Conservation (phyloP, 2,113 vertebrate species). For the Grallaria varia region DNA sequence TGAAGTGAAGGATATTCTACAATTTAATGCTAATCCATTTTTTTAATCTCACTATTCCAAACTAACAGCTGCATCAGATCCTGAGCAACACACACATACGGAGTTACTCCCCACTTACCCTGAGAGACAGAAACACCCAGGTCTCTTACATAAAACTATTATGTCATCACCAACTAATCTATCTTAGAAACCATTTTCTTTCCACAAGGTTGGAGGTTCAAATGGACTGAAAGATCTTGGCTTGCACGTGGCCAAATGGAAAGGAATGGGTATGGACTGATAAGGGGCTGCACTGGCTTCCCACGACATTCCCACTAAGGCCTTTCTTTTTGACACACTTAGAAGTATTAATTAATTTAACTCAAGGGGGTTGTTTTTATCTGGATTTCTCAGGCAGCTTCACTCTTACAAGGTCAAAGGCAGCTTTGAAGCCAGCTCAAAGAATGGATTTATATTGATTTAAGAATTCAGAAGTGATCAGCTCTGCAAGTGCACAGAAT, state of each 20-base stretch:
- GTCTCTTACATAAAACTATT: not conserved
- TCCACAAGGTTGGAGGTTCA: not conserved
- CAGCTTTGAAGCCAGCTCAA: constrained; percentile 49
- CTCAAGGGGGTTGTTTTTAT: constrained; percentile 36
- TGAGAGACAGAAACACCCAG: not conserved
- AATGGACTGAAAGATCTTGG: not conserved
- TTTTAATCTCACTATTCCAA: not conserved
- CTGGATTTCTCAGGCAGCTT: constrained; percentile 33
- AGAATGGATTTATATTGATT: constrained; percentile 45
- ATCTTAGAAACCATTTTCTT: not conserved
- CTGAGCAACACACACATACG: not conserved
- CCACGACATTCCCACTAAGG: not conserved
- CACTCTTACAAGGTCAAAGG: constrained; percentile 44
- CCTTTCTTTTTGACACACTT: not conserved
- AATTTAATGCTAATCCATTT: not conserved
- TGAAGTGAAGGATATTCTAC: not conserved
- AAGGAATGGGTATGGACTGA: accelerated
- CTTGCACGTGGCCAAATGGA: not conserved
- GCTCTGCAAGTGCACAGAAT: not conserved
- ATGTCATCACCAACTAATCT: not conserved
- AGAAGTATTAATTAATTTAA: constrained; percentile 40
- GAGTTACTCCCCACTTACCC: not conserved
- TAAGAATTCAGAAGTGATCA: not conserved
- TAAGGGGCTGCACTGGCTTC: not conserved
- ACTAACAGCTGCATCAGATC: not conserved